These are phyloP conservation scores for Agapornis roseicollis DNA, from an alignment of 2,113 vertebrate genomes.

Conservation along the genomic window DNA sequence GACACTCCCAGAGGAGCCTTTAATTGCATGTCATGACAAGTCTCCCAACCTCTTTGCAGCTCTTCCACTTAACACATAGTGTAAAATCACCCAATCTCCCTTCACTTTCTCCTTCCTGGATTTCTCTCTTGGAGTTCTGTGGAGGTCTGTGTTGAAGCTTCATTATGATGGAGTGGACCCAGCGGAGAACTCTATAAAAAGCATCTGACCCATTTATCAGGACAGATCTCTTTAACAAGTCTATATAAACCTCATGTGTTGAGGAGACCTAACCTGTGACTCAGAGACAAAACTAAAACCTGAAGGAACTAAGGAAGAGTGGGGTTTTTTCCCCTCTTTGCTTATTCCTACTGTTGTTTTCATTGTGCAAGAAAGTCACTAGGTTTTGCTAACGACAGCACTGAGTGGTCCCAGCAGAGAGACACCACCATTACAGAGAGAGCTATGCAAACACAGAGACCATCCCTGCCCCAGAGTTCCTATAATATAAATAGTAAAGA, in stretches of 20 bases:
- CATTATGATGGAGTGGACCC: slow-evolving; percentile 28
- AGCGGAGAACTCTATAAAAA: slow-evolving; percentile 48
- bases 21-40: slow-evolving; percentile 72
- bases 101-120: slow-evolving; percentile 56
- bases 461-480: slow-evolving; percentile 4
- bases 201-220: slow-evolving; percentile 57
- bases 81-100: slow-evolving; percentile 53
- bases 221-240: slow-evolving; percentile 48
- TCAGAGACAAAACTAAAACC: slow-evolving; percentile 10
- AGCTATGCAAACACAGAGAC: slow-evolving; percentile 30
- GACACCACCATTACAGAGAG: neutral
- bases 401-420: neutral
- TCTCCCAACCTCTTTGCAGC: slow-evolving; percentile 68
- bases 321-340: neutral
- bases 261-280: slow-evolving; percentile 23
- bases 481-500: slow-evolving; percentile 44
- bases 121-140: slow-evolving; percentile 20
- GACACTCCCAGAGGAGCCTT: slow-evolving; percentile 39
- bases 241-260: neutral
- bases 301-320: neutral
- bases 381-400: neutral
- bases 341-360: neutral
- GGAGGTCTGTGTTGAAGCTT: slow-evolving; percentile 23
- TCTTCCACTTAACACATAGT: slow-evolving; percentile 58
- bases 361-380: neutral